Evolutionary conservation across 1,140 invertebrate species (phyloP), one percentile per base, ranked within the genome.

Genomic region (Drosophila parabipectinata): DNA sequence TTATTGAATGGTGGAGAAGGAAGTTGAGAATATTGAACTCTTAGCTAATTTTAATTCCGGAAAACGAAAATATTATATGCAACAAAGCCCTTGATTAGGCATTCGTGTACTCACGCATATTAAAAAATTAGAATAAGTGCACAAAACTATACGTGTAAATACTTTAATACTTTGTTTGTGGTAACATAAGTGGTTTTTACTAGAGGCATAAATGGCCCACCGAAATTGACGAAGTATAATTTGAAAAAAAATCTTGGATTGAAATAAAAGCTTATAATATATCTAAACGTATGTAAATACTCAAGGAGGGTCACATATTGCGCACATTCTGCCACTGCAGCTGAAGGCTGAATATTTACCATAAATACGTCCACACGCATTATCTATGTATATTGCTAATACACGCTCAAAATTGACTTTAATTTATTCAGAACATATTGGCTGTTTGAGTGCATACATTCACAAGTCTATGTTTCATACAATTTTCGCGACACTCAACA

Each of bases 1-100:
- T 80, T 44, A 83, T 79, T 84, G 76, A 63, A 64, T 61, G 76
- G 80, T 83, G 81, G 72, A 80, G 72, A 79, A 83, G 64, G 76
- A 44, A 72, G 54, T 56, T 21, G 50, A 55, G 63, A 64, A 45
- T 41, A 30, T 45, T 32, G 48, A n/a, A 57, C 45, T n/a, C 39
- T n/a, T 72, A 58, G 51, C 48, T 58, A 56, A 77, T 64, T 68
- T 67, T 58, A 18, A 47, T 61, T 51, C 18, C 72, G 52, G 48
- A 55, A 18, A n/a, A 6, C 14, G 0, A 18, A 44, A 44, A 18
- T 8, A 28, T 45, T 68, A 67, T 50, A 51, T 47, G 34, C 47
- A 69, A 37, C 1, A 18, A 15, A 44, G 39, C 45, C 24, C 59
- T 50, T 53, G 51, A 63, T 62, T 53, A 61, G 39, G 54, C 58